These are phyloP conservation scores for Neoascia interrupta DNA, from an alignment of 2,888 invertebrate genomes.

Conservation along the genomic window DNA sequence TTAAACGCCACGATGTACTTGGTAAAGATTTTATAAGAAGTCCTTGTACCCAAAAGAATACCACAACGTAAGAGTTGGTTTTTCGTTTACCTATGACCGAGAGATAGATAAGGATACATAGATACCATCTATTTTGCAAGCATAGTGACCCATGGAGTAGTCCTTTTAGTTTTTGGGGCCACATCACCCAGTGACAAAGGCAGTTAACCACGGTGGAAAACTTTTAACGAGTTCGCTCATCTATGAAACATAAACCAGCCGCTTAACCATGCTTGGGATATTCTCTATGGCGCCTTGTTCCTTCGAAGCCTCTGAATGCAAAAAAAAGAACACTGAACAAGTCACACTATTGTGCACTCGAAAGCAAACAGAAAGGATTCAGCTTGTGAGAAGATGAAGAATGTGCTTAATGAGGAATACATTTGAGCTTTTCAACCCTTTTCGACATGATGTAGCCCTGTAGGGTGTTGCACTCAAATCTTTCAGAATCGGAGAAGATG, in stretches of 20 bases:
- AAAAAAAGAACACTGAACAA: too few species aligned
- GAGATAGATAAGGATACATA: too few species aligned
- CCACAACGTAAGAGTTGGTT: neutral
- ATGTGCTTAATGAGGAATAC: neutral
- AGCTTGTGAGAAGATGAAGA: neutral
- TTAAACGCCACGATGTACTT: slow-evolving; percentile 33
- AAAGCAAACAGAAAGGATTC: neutral
- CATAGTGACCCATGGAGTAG: neutral
- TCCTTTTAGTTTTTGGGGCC: neutral
- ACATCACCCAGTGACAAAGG: neutral
- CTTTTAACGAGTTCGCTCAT: slow-evolving; percentile 31
- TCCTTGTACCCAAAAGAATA: neutral
- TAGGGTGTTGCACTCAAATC: neutral
- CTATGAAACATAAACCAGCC: slow-evolving; percentile 46
- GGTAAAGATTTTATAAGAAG: too few species aligned
- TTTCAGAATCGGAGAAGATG: neutral
- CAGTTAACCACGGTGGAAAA: slow-evolving; percentile 20
- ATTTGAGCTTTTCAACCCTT: neutral
- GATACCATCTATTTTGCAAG: neutral
- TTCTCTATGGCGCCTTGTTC: slow-evolving; percentile 2
- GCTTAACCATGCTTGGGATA: slow-evolving; percentile 37
- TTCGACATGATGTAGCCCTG: neutral
- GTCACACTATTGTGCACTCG: neutral
- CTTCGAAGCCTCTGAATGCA: neutral
- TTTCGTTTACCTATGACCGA: neutral